phyloP scores from a whole-genome alignment of 1,140 invertebrate genomes.

The Zaprionus ghesquierei region DNA sequence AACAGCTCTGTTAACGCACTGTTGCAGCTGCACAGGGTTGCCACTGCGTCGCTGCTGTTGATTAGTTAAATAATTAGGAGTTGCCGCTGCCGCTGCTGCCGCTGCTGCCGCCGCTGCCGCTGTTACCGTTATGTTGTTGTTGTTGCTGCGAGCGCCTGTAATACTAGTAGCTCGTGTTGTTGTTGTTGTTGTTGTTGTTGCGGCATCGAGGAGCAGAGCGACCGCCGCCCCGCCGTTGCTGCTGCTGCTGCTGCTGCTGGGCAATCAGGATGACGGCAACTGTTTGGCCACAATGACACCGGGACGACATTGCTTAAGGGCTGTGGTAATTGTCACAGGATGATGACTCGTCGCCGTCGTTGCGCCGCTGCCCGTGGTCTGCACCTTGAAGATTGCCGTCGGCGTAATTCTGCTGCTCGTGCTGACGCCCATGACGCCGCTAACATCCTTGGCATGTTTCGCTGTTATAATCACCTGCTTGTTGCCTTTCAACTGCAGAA shows the following conservation, averaged over 20 bases:
- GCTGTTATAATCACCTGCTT: conserved; percentile 74
- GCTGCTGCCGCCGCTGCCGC: conserved; percentile 30
- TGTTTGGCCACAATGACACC: conserved; percentile 94
- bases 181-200: conserved; percentile 21
- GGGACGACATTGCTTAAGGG: conserved; percentile 88
- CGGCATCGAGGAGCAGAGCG: conserved; percentile 1
- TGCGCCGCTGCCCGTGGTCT: conserved; percentile 41
- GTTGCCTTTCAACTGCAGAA: conserved; percentile 85
- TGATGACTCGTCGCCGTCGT: conserved; percentile 45
- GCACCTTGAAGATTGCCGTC: conserved; percentile 79
- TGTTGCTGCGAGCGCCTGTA: conserved; percentile 2
- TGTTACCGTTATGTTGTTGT: conserved; percentile 26
- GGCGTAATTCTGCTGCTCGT: conserved; percentile 53
- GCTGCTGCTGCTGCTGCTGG: conserved; percentile 26
- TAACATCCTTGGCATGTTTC: conserved; percentile 59
- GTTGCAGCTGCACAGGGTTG: conserved; percentile 49
- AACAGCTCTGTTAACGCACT: conserved; percentile 25
- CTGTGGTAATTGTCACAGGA: conserved; percentile 82
- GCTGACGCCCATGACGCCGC: conserved; percentile 6
- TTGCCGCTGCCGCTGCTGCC: conserved; percentile 33
- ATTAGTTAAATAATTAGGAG: conserved; percentile 47
- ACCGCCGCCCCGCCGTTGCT: neutral
- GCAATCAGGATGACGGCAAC: conserved; percentile 82
- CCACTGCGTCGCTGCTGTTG: conserved; percentile 39
- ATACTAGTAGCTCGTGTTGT: conserved; percentile 10